Evolutionary conservation across 2,113 vertebrate genomes (phyloP), one percentile per base, ranked within the genome.

Genomic region (Ammodramus savannarum): DNA sequence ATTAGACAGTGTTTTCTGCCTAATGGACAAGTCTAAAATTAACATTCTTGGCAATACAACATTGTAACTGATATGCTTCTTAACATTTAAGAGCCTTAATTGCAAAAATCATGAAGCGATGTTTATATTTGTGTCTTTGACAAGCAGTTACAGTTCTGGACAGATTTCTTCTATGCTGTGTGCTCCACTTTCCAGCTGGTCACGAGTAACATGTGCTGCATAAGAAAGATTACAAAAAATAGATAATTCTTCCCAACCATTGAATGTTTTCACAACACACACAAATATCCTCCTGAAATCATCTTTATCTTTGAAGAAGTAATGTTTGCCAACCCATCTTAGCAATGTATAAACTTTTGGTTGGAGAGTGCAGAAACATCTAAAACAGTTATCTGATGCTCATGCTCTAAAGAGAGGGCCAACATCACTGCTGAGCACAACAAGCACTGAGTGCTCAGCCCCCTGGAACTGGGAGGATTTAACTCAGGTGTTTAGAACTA

Each of bases 1-100:
- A 88, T 94, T 95, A 96, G 96, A 96, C 97, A 97, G 89, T 68
- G 79, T 88, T 80, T 94, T 95, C 95, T 96, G 74, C 93, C 96
- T 95, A 98, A 96, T 80, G 65, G 89, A 97, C 78, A 91, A 95
- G 39, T 96, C 95, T 96, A 96, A 92, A 90, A 96, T 95, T 43
- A 96, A 97, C 90, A 95, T 97, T 97, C 97, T 96, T 98, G 98
- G 98, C 97, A 98, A 98, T 90, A 97, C 91, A 96, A 94, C 91
- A 95, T 94, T 94, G 94, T 96, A 97, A 97, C 85, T 87, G 95
- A 95, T 97, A 96, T 92, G 90, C 92, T 97, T 97, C 96, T 96
- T 95, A 94, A 94, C 96, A 96, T 92, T 92, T 91, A 95, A 96
- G 95, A 96, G 96, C 95, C 86, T 95, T 94, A 97, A 94, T 83